These are phyloP conservation scores for Salpingus planirostris DNA, from an alignment of 2,888 invertebrate species.

Conservation along the genomic window DNA sequence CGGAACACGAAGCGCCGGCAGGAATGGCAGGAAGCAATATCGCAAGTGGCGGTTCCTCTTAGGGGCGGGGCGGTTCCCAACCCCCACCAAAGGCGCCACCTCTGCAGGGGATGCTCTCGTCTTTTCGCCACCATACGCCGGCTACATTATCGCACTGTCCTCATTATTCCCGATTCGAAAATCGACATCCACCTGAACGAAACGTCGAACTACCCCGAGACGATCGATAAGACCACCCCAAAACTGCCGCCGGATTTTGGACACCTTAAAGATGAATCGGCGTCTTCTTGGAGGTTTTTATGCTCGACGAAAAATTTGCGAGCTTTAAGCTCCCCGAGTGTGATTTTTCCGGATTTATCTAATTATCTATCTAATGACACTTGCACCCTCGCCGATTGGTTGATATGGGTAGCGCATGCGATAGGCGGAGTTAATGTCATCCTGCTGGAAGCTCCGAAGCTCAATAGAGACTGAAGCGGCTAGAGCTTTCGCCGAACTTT, in stretches of 20 bases:
- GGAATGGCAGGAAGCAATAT: constrained; percentile 44
- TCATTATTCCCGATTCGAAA: too few relatives aligned
- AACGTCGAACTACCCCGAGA: too few relatives aligned
- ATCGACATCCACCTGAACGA: too few relatives aligned
- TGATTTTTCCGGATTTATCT: too few relatives aligned
- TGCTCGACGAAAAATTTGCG: too few relatives aligned
- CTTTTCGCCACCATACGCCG: constrained; percentile 20
- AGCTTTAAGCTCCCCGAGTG: too few relatives aligned
- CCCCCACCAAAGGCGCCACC: constrained; percentile 28
- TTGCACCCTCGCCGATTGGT: constrained; percentile 13
- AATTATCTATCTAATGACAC: constrained; percentile 7
- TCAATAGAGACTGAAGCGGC: constrained; percentile 11
- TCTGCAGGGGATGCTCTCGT: constrained; percentile 30
- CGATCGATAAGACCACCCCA: too few relatives aligned
- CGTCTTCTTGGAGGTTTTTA: too few relatives aligned
- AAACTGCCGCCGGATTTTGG: too few relatives aligned
- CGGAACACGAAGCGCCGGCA: constrained; percentile 39
- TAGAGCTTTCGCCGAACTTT: constrained; percentile 12
- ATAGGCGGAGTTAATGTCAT: constrained; percentile 19
- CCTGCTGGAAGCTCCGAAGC: constrained; percentile 17
- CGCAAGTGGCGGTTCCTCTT: constrained; percentile 44
- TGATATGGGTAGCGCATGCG: constrained; percentile 17
- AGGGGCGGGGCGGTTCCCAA: constrained; percentile 35
- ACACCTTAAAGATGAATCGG: too few relatives aligned
- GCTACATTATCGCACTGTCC: too few relatives aligned